Evolutionary conservation across 2,797 vertebrate species (phyloP), one percentile per base, ranked within the genome.

Genomic region (Picus viridis): DNA sequence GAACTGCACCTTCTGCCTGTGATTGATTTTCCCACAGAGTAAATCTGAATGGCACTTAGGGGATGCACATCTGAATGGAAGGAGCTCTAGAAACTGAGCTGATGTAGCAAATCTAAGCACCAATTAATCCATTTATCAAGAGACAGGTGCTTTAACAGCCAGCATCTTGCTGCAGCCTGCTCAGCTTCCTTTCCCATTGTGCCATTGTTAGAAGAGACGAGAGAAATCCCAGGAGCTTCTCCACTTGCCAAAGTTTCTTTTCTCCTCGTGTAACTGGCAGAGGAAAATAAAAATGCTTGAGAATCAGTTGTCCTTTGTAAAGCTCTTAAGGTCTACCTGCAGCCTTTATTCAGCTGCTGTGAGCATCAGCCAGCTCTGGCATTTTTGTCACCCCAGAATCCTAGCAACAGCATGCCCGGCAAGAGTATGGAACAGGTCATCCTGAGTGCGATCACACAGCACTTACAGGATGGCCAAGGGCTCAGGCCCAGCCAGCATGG

Each of bases 221-320:
- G 88, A 13, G 49, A 90, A 94, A 86, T 77, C 78, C 70, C 36
- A 85, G 74, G 68, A 73, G 90, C 76, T 93, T 93, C 63, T 59
- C 90, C 67, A 71, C 61, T 75, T 89, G 59, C 51, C 20, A 47
- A 76, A 83, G 65, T 80, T 90, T 58, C n/a, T 91, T 88, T 92
- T 89, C 51, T 72, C 16, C 68, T 86, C 26, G 11, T 74, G 39
- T 76, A 63, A 69, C 45, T 79, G 68, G 75, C 59, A 91, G 90
- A 88, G n/a, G 54, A 82, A 92, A 94, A 88, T 83, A 92, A 82
- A 95, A 76, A 83, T 49, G 69, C 47, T 82, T 88, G 58, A 90
- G n/a, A 89, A 93, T 92, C 93, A 96, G 72, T 81, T 88, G 19
- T 54, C 61, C 72, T 88, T 88, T 92, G 58, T 59, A 84, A 80